A percentile compares a stretch with the other conserved stretches of the same genome.
Conservation (phyloP, 2,888 invertebrate genomes). For the Pristionchus fissidentatus region DNA sequence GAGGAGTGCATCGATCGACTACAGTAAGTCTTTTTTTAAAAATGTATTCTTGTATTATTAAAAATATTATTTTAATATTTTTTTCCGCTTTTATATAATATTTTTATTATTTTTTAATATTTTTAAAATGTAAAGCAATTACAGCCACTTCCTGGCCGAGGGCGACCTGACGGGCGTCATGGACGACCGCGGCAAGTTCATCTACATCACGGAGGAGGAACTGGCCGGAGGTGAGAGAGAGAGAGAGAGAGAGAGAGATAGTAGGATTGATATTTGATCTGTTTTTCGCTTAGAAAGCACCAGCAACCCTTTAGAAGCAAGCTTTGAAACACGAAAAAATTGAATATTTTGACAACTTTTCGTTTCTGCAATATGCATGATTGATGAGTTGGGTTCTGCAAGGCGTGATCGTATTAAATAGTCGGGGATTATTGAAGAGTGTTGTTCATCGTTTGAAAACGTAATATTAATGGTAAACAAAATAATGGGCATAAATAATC, state of each 20-base stretch:
- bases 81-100: neutral
- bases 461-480: too few species aligned
- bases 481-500: too few species aligned
- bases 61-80: too few species aligned
- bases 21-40: conserved; percentile 1
- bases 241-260: neutral
- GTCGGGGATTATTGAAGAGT: too few species aligned
- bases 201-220: conserved; percentile 93
- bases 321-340: too few species aligned
- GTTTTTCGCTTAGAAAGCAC: too few species aligned
- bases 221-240: conserved; percentile 81
- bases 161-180: conserved; percentile 91
- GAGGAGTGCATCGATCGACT: conserved; percentile 17
- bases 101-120: conserved; percentile 47
- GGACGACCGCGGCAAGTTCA: conserved; percentile 98
- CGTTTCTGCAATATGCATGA: too few species aligned
- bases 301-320: too few species aligned
- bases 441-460: too few species aligned
- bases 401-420: too few species aligned
- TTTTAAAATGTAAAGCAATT: conserved; percentile 83
- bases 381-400: too few species aligned
- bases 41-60: neutral
- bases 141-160: conserved; percentile 83
- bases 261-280: neutral
- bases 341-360: too few species aligned